These are phyloP conservation scores for Proisotoma minuta DNA, from an alignment of 2,888 invertebrate genomes.

Conservation along the genomic window DNA sequence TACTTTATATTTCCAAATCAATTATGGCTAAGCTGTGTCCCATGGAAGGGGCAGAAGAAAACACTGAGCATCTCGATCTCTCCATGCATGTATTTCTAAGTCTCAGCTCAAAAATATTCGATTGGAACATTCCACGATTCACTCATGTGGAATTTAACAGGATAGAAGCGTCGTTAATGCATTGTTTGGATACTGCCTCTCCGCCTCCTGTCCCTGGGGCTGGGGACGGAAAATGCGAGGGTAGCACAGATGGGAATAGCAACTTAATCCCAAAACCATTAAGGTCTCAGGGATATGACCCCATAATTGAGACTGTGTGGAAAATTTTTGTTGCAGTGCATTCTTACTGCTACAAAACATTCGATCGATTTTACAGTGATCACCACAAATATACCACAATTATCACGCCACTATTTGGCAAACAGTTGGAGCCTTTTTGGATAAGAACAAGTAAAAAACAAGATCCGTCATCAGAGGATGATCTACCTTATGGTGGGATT, in stretches of 20 bases:
- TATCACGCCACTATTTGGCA: constrained; percentile 31
- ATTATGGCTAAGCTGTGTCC: background rate
- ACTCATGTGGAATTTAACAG: background rate
- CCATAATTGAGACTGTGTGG: constrained; percentile 39
- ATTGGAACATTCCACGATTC: background rate
- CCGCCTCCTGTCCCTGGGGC: background rate
- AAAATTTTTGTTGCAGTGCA: constrained; percentile 36
- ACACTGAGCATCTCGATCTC: background rate
- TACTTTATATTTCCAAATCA: background rate
- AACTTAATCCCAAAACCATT: constrained; percentile 17
- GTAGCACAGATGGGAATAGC: too few relatives aligned
- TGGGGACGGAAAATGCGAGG: background rate
- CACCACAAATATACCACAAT: constrained; percentile 36
- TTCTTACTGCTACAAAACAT: constrained; percentile 35
- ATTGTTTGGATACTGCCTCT: background rate
- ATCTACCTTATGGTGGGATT: constrained; percentile 15
- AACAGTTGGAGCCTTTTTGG: constrained; percentile 35
- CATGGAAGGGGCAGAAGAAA: too few relatives aligned
- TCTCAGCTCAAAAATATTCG: background rate
- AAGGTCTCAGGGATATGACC: constrained; percentile 25
- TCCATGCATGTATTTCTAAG: background rate
- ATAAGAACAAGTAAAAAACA: background rate
- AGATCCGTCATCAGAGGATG: constrained; percentile 7
- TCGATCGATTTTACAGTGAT: constrained; percentile 30
- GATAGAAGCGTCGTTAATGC: background rate